phyloP scores from a whole-genome alignment of 1,140 invertebrate species.

The Ridgeia piscesae region DNA sequence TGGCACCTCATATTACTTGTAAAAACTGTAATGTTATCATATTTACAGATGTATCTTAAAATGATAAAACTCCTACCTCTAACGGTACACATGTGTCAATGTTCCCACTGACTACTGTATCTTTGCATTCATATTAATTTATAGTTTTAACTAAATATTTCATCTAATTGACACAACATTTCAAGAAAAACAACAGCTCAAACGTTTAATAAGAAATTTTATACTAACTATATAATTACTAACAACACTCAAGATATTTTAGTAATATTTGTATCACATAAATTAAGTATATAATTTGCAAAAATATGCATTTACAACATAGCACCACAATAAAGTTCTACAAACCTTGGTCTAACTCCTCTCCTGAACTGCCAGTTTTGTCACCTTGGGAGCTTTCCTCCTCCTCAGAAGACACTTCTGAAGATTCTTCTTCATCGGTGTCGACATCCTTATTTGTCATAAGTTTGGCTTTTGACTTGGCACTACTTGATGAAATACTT shows the following conservation, averaged over 20 bases:
- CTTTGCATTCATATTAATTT: neutral
- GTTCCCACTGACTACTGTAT: too few relatives aligned
- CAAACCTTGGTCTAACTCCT: neutral
- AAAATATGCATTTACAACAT: neutral
- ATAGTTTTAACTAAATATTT: neutral
- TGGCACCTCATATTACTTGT: too few relatives aligned
- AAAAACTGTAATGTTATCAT: too few relatives aligned
- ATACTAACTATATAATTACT: neutral
- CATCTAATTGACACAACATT: neutral
- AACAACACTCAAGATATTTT: neutral
- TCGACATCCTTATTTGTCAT: neutral
- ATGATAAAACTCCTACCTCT: too few relatives aligned
- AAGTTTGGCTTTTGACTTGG: neutral
- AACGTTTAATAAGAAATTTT: neutral
- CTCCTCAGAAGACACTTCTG: slow-evolving; percentile 7
- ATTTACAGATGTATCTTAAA: too few relatives aligned
- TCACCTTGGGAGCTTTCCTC: slow-evolving; percentile 33
- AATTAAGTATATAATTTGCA: neutral
- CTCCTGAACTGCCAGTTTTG: slow-evolving; percentile 8
- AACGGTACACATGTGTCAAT: too few relatives aligned
- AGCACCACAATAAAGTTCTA: too few relatives aligned
- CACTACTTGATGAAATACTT: neutral
- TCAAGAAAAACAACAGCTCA: neutral
- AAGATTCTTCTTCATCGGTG: neutral
- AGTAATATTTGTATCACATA: neutral